Base-by-base conservation (phyloP, 2,113 vertebrate species). In the Ammodytes marinus region DNA sequence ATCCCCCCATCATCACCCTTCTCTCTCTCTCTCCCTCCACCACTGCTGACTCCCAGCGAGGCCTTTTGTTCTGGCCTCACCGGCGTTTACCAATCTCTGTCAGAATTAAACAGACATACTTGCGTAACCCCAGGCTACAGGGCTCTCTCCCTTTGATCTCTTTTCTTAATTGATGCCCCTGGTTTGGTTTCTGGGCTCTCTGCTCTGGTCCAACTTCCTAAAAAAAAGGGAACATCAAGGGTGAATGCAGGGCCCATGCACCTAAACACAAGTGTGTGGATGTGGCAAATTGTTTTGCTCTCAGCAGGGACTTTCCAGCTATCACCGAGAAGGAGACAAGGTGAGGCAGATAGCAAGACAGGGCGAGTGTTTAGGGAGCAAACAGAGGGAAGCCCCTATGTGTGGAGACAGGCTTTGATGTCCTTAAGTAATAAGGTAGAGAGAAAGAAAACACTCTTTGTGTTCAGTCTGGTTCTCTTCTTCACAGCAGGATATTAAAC, bases 91-190 rank as follows among this genome's bases (percentile, higher is more conserved):
- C 52, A 84, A 81, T 80, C 88, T 69, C 69, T 69, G 65, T 78
- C 88, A 87, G 89, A 90, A 90, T 89, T 87, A 88, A 88, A 54
- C 76, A 80, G 88, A 73, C 88, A 80, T 85, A 77, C 78, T 70
- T 60, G 82, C 60, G 70, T 93, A 90, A 89, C 89, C 91, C 83
- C 9, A 46, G 91, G 90, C 88, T 85, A 84, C 74, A 2, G 66
- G 74, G 66, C 69, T 57, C 68, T 6, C 52, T 50, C 17, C 63
- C 85, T 93, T 91, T 87, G 81, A 90, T 92, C 87, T 81, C 54
- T n/a, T 60, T 64, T 69, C 69, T 77, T 80, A 88, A 83, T 83
- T 78, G 85, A 82, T 46, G 53, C 79, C 14, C 72, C 59, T 27
- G 27, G 49, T 90, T 91, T 88, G 87, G 90, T 91, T 85, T 86